These are phyloP conservation scores for Apteryx owenii DNA, from an alignment of 2,113 vertebrate species.

Conservation along the genomic window DNA sequence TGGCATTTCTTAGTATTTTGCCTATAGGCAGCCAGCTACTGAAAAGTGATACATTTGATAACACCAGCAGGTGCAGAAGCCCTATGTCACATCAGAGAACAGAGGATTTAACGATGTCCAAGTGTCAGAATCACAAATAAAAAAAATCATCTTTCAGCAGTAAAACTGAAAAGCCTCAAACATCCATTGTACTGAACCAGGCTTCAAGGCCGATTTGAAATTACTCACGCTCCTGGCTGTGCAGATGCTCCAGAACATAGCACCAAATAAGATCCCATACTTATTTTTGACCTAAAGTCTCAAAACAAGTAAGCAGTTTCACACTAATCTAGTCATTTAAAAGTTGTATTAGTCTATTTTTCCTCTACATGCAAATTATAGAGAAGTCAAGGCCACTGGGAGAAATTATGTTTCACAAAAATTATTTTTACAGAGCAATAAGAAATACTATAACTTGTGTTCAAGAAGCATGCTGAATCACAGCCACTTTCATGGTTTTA, in stretches of 20 bases:
- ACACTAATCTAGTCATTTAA: not conserved
- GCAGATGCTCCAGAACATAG: not conserved
- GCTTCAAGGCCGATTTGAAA: not conserved
- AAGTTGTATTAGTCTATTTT: not conserved
- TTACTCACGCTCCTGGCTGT: not conserved
- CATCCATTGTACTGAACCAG: not conserved
- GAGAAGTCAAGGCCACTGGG: not conserved
- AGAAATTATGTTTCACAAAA: not conserved
- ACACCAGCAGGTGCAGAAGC: not conserved
- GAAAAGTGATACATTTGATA: not conserved
- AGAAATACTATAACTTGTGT: not conserved
- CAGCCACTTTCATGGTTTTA: slow-evolving; percentile 2
- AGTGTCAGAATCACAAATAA: not conserved
- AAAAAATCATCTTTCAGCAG: not conserved
- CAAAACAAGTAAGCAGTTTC: not conserved
- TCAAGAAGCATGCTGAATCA: not conserved
- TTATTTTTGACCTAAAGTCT: not conserved
- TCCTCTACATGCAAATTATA: not conserved
- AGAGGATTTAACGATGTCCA: not conserved
- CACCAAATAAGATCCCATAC: not conserved
- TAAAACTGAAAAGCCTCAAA: not conserved
- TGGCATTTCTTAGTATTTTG: not conserved
- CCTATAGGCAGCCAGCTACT: not conserved
- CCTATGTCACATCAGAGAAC: not conserved
- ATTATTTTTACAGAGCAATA: not conserved